phyloP scores from a whole-genome alignment of 1,140 invertebrate species.

The Onthophagus taurus region DNA sequence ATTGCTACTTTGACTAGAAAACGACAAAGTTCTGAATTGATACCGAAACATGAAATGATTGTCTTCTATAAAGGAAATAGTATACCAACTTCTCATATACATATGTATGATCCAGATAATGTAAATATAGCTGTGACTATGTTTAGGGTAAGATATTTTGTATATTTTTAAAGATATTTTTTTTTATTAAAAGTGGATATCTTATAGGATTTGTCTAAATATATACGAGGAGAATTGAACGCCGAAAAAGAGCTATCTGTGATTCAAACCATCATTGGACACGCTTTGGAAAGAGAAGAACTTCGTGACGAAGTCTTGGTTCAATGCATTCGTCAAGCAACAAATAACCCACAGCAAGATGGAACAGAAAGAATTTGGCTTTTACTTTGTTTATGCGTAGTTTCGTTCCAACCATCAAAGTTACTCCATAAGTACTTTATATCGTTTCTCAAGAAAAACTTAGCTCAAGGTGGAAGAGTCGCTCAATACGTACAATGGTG shows the following conservation, averaged over 20 bases:
- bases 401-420: slow-evolving; percentile 88
- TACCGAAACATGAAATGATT: slow-evolving; percentile 89
- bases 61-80: slow-evolving; percentile 76
- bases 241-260: slow-evolving; percentile 68
- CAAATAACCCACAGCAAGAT: slow-evolving; percentile 74
- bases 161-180: not conserved
- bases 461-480: slow-evolving; percentile 58
- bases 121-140: slow-evolving; percentile 80
- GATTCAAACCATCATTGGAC: slow-evolving; percentile 76
- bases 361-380: slow-evolving; percentile 80
- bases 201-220: slow-evolving; percentile 72
- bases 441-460: slow-evolving; percentile 66
- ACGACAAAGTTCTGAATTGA: slow-evolving; percentile 63
- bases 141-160: slow-evolving; percentile 62
- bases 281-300: slow-evolving; percentile 82
- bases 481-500: slow-evolving; percentile 90
- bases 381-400: slow-evolving; percentile 76
- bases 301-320: slow-evolving; percentile 82
- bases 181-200: slow-evolving; percentile 10
- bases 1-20: slow-evolving; percentile 84
- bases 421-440: slow-evolving; percentile 70
- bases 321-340: slow-evolving; percentile 76
- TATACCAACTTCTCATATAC: slow-evolving; percentile 89
- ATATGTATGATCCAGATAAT: slow-evolving; percentile 92
- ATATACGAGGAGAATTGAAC: slow-evolving; percentile 76